Base-by-base conservation (phyloP, 2,113 vertebrate species). In the Ageneiosus marmoratus region DNA sequence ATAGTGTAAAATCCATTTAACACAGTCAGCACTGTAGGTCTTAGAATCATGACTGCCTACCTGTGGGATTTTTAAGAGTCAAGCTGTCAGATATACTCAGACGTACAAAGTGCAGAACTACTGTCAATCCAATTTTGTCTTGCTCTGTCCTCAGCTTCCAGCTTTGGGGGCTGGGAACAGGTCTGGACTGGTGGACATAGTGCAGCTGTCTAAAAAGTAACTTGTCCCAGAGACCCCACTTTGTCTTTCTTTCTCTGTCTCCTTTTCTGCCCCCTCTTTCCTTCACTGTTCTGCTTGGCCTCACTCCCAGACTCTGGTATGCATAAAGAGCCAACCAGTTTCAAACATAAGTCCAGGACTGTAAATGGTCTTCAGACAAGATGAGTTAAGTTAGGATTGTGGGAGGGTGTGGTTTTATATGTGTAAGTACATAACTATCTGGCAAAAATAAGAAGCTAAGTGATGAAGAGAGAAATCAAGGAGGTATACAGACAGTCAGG, bases 121-220 rank as follows among this genome's bases (percentile, higher is more conserved):
- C 29, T 83, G 62, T 86, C 82, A 80, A 72, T 86, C 81, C 80
- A 70, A 70, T 6, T n/a, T 24, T 29, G 27, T 12, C 58, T 7
- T 55, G 76, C 11, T 53, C 37, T 8, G 29, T 48, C 79, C 67
- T 67, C 29, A 62, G 27, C 7, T 46, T 85, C 37, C 60, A 44
- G 70, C 56, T 63, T 79, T 46, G 41, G 4, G 50, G 41, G 44
- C 70, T 77, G 85, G 70, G 65, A 70, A n/a, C 44, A 15, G 69
- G n/a, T 34, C 72, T 80, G 34, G 34, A 75, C 56, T 84, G 58
- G 78, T 22, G 74, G 76, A 81, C 74, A 80, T 65, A 56, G 63
- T 86, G 37, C 80, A 86, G 83, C 85, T 86, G 87, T 85, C 87
- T 86, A 55, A 79, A 85, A 88, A 50, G 77, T 69, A 78, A 83